phyloP scores from a whole-genome alignment of 2,797 vertebrate species.

The Coregonus sp. region DNA sequence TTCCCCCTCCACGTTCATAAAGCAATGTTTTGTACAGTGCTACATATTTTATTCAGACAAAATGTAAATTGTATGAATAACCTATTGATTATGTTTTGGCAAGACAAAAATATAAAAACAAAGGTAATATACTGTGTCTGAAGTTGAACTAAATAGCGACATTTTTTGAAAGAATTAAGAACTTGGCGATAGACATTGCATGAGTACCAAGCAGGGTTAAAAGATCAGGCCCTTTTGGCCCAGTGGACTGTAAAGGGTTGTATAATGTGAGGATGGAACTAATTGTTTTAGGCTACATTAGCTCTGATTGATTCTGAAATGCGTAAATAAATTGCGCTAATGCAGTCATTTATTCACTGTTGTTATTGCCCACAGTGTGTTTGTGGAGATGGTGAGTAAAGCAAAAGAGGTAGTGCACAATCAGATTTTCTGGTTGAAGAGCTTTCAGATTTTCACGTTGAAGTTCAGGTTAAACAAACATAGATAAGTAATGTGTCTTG shows the following conservation, averaged over 20 bases:
- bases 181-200: conserved; percentile 35
- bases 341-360: conserved; percentile 49
- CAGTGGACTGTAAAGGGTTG: conserved; percentile 43
- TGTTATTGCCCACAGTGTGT: conserved; percentile 17
- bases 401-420: conserved; percentile 43
- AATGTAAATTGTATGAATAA: neutral
- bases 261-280: conserved; percentile 42
- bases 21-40: too few relatives aligned
- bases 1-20: neutral
- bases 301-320: conserved; percentile 31
- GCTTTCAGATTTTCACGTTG: neutral
- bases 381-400: conserved; percentile 19
- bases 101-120: conserved; percentile 11
- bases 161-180: neutral
- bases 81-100: neutral
- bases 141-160: neutral
- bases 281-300: conserved; percentile 55
- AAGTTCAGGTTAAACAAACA: neutral
- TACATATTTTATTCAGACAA: too few relatives aligned
- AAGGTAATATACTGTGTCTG: neutral
- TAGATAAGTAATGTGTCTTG: neutral
- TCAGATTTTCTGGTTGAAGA: conserved; percentile 30
- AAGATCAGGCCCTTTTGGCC: conserved; percentile 51
- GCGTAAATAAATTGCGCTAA: conserved; percentile 54
- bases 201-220: conserved; percentile 56